phyloP scores from a whole-genome alignment of 2,797 vertebrate genomes.

The Phoeniculus purpureus region DNA sequence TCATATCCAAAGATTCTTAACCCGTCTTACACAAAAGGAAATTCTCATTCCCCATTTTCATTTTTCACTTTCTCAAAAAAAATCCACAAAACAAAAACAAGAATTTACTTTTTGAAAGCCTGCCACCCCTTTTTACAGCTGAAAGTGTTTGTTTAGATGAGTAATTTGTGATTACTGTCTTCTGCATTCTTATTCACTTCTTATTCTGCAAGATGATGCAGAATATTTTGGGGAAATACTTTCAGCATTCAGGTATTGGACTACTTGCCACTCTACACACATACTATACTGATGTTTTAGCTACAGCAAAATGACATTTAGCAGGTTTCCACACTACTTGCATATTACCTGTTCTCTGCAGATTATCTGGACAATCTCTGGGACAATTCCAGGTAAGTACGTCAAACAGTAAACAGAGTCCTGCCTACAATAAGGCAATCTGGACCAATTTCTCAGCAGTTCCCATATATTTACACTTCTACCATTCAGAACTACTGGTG shows the following conservation, averaged over 20 bases:
- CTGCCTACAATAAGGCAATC: not conserved
- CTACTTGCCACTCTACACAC: not conserved
- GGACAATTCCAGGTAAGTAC: not conserved
- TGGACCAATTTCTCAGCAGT: not conserved
- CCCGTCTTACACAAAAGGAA: not conserved
- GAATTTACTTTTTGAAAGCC: not conserved
- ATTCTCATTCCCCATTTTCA: not conserved
- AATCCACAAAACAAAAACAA: too few species aligned
- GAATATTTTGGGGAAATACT: not conserved
- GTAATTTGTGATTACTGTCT: not conserved
- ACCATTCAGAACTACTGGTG: not conserved
- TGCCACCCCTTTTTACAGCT: not conserved
- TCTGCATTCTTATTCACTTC: not conserved
- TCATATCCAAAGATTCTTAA: not conserved
- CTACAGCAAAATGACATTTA: not conserved
- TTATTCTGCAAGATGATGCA: not conserved
- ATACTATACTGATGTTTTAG: not conserved
- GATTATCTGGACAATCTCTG: not conserved
- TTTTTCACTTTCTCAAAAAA: not conserved
- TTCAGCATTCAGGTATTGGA: not conserved
- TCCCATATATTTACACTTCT: not conserved
- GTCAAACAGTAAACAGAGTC: not conserved
- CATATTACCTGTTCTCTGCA: not conserved
- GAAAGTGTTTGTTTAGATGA: not conserved
- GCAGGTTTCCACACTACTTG: not conserved